A percentile compares a stretch with the other conserved stretches of the same genome.
Evolutionary conservation across 2,888 invertebrate genomes (phyloP).

Genomic region (Orthosia gracilis): DNA sequence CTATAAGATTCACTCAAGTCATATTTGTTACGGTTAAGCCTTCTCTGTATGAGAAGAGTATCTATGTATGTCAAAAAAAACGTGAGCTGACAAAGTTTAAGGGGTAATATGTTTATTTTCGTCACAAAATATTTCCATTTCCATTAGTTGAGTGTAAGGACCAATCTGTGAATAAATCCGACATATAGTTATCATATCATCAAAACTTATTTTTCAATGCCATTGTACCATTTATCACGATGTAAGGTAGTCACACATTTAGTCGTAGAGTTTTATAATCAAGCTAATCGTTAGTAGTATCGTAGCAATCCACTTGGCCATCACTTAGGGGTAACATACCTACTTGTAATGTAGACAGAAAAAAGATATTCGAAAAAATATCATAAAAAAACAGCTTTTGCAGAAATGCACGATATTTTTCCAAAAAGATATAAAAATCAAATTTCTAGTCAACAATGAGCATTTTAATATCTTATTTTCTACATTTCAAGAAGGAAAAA

Average conservation of each 20-base stretch:
- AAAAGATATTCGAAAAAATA: not conserved
- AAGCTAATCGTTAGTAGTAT: constrained; percentile 61
- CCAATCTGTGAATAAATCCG: constrained; percentile 82
- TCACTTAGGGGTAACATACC: constrained; percentile 37
- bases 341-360: constrained; percentile 37
- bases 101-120: constrained; percentile 52
- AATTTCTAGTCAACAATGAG: not conserved
- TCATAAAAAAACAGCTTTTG: not conserved
- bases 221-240: constrained; percentile 65
- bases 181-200: constrained; percentile 83
- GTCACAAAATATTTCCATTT: constrained; percentile 61
- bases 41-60: not conserved
- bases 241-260: constrained; percentile 69
- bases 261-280: constrained; percentile 76
- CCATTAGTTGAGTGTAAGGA: constrained; percentile 82
- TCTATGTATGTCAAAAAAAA: constrained; percentile 9
- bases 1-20: not conserved
- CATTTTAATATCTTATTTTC: constrained; percentile 4
- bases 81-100: constrained; percentile 1
- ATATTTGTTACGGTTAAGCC: not conserved
- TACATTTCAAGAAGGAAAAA: constrained; percentile 45
- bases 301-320: constrained; percentile 57
- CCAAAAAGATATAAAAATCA: not conserved
- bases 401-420: not conserved
- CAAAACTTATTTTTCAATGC: constrained; percentile 71